Evolutionary conservation across 1,140 invertebrate genomes (phyloP).

Genomic region (Danaus plexippus): DNA sequence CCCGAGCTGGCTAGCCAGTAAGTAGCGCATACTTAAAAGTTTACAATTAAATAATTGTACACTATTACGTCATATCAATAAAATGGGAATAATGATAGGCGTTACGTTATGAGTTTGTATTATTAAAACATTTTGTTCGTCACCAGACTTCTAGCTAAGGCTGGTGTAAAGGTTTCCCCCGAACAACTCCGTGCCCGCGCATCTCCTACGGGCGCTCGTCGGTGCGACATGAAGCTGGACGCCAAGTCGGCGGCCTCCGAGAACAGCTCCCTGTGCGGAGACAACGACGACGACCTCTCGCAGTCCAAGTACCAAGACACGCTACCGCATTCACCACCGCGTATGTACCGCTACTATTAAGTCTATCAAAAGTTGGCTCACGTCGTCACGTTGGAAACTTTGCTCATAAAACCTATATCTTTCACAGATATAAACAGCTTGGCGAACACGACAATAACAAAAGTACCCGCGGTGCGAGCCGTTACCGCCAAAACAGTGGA

Average conservation of each 20-base stretch:
- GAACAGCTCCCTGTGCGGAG: slow-evolving; percentile 79
- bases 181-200: slow-evolving; percentile 85
- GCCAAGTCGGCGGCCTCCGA: slow-evolving; percentile 78
- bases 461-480: slow-evolving; percentile 72
- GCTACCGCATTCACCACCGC: slow-evolving; percentile 69
- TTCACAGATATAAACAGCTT: slow-evolving; percentile 70
- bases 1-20: slow-evolving; percentile 85
- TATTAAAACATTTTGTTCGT: slow-evolving; percentile 5
- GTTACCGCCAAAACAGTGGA: slow-evolving; percentile 77
- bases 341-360: slow-evolving; percentile 37
- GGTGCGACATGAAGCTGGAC: slow-evolving; percentile 83
- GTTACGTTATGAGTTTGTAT: too few relatives aligned
- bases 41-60: too few relatives aligned
- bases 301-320: slow-evolving; percentile 63
- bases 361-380: not conserved
- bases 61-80: too few relatives aligned
- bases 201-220: slow-evolving; percentile 86
- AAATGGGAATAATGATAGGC: too few relatives aligned
- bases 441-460: slow-evolving; percentile 74
- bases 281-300: slow-evolving; percentile 86
- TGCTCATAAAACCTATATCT: not conserved
- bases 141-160: slow-evolving; percentile 82
- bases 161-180: slow-evolving; percentile 88
- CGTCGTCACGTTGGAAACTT: not conserved
- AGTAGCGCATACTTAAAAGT: slow-evolving; percentile 19